Evolutionary conservation across 2,888 invertebrate species (phyloP).

Genomic region (Dioctria linearis): DNA sequence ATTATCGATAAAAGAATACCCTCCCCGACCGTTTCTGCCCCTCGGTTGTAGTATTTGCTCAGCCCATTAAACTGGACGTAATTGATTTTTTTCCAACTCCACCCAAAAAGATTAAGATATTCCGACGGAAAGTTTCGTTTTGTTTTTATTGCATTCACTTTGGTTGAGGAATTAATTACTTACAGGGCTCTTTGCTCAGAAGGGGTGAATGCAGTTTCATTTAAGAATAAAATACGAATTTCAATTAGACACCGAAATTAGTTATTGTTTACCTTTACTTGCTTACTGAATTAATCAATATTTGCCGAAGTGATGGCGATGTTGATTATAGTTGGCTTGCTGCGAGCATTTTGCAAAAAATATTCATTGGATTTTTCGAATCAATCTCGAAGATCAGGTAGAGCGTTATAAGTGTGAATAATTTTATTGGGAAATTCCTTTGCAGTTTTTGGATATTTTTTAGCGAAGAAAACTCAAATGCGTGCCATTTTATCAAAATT

Average conservation of each 20-base stretch:
- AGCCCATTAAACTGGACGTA: conserved; percentile 24
- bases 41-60: background rate
- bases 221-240: background rate
- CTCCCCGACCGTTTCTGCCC: background rate
- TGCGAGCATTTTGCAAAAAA: no score
- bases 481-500: no score
- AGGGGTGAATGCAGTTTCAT: background rate
- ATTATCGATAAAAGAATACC: conserved; percentile 47
- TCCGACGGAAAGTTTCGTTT: conserved; percentile 24
- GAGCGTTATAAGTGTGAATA: no score
- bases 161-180: background rate
- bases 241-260: background rate
- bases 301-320: no score
- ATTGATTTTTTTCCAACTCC: conserved; percentile 33
- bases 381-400: no score
- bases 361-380: no score
- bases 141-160: background rate
- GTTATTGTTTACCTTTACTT: no score
- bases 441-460: no score
- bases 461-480: no score
- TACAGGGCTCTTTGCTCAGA: background rate
- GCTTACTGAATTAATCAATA: no score
- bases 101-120: conserved; percentile 42
- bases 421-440: no score
- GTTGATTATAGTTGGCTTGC: no score